Evolutionary conservation across 2,797 vertebrate species (phyloP).

Genomic region (Epinephelus awoara): DNA sequence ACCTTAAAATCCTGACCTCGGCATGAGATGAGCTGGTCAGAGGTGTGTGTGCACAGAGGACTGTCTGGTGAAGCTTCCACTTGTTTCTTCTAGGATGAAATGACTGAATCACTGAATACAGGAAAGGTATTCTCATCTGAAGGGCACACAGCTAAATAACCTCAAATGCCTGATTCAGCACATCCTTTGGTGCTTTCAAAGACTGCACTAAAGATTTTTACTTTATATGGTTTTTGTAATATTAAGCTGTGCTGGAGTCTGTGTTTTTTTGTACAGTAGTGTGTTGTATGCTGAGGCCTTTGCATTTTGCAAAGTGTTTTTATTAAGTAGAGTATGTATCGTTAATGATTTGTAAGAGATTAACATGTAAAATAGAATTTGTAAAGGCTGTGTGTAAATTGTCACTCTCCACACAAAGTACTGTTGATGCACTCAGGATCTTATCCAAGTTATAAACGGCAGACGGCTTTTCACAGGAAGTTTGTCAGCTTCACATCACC

Average conservation of each 20-base stretch:
- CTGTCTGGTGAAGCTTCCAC: neutral
- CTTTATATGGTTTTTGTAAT: conserved; percentile 71
- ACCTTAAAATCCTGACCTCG: neutral
- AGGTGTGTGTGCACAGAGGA: neutral
- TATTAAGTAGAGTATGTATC: conserved; percentile 18
- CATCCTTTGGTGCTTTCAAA: conserved; percentile 64
- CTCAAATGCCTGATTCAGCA: conserved; percentile 27
- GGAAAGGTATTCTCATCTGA: conserved; percentile 17
- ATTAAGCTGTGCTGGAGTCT: conserved; percentile 39
- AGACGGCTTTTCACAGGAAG: conserved; percentile 2
- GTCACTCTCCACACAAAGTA: conserved; percentile 23
- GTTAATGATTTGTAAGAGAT: conserved; percentile 46
- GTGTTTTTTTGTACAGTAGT: conserved; percentile 67
- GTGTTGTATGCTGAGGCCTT: conserved; percentile 47
- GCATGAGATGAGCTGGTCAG: neutral
- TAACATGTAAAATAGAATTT: conserved; percentile 71
- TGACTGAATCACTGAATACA: conserved; percentile 16
- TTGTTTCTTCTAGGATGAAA: conserved; percentile 13
- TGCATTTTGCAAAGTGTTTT: conserved; percentile 62
- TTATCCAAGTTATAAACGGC: conserved; percentile 26
- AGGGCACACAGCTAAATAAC: conserved; percentile 30
- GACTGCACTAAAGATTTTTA: conserved; percentile 41
- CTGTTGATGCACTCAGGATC: conserved; percentile 15
- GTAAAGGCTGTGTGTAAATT: conserved; percentile 51
- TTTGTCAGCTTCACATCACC: conserved; percentile 13